Evolutionary conservation across 1,140 invertebrate species (phyloP), one percentile per base, ranked within the genome.

Genomic region (Zaprionus lachaisei): DNA sequence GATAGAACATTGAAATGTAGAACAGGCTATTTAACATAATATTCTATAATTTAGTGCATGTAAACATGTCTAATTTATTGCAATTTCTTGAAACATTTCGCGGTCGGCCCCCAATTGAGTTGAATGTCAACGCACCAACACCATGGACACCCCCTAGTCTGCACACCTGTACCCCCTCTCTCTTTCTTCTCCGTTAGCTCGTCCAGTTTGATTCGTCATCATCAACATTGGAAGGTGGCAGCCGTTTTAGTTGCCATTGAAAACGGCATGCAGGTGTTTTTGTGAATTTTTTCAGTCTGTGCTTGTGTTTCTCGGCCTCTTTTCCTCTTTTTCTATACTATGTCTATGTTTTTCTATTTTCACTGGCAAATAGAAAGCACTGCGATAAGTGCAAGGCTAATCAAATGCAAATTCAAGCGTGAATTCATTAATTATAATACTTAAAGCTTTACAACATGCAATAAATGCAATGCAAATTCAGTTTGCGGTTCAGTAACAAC

Each of bases 391-490:
- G 38, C 63, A 56, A 34, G 22, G 38, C 51, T 66, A 38, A 62
- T 51, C 54, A 75, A 38, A 60, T 58, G 28, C 65, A 22, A 73
- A 68, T 56, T 56, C 37, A 44, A 26, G 56, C 26, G 38, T 74
- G 57, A 56, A 57, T 64, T 71, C 49, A 75, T 71, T 75, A 75
- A 75, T 75, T 75, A 75, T 69, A 75, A 72, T 76, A 71, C 34
- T 58, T 72, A 76, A 51, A 26, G 31, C 31, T 28, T 49, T 38
- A 60, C 68, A 65, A 57, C 68, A 84, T 72, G 72, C 83, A 83
- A 87, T 80, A 83, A 89, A 78, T 79, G 78, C 78, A 83, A 80
- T 83, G 73, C 58, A 87, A 87, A 81, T 78, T 71, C 49, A 68
- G 51, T 63, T 80, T 87, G 84, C 68, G 84, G 84, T 87, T 89